Evolutionary conservation across 2,113 vertebrate species (phyloP).

Genomic region (Scomber japonicus): DNA sequence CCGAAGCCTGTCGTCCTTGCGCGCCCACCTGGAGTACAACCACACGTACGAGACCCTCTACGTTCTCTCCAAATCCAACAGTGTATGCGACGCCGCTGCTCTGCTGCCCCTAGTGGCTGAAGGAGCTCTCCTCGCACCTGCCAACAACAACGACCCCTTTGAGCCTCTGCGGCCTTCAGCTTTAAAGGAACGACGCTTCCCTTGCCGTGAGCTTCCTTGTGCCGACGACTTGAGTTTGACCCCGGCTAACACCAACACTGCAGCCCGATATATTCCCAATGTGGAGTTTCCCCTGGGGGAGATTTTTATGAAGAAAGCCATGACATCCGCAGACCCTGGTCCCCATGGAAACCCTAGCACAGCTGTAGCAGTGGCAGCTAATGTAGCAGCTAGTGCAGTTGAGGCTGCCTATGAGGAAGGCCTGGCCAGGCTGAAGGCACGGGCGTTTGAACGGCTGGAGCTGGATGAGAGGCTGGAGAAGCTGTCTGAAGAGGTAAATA

Average conservation of each 20-base stretch:
- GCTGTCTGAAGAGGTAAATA: constrained; percentile 91
- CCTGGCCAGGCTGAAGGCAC: constrained; percentile 93
- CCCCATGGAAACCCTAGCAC: constrained; percentile 83
- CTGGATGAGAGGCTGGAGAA: constrained; percentile 96
- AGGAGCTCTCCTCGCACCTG: constrained; percentile 87
- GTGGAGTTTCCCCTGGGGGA: constrained; percentile 95
- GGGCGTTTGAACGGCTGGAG: constrained; percentile 95
- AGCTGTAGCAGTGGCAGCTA: constrained; percentile 89
- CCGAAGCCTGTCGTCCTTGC: constrained; percentile 96
- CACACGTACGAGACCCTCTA: constrained; percentile 99
- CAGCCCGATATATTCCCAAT: constrained; percentile 92
- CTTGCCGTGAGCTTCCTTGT: constrained; percentile 83
- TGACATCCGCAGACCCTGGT: constrained; percentile 87
- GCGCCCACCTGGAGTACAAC: constrained; percentile 98
- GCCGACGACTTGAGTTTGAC: constrained; percentile 86
- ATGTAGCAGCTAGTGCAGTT: constrained; percentile 88
- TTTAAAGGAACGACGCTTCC: constrained; percentile 90
- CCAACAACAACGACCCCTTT: constrained; percentile 89
- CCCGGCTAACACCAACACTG: constrained; percentile 77
- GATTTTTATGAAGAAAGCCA: constrained; percentile 91
- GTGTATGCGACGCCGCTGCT: constrained; percentile 93
- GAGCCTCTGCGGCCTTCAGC: constrained; percentile 91
- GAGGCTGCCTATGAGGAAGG: constrained; percentile 97
- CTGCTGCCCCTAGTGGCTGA: constrained; percentile 92
- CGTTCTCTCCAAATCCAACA: constrained; percentile 98